A percentile compares a stretch with the other conserved stretches of the same genome.
Conservation (phyloP, 2,888 invertebrate species). For the Ennomos quercinarius region DNA sequence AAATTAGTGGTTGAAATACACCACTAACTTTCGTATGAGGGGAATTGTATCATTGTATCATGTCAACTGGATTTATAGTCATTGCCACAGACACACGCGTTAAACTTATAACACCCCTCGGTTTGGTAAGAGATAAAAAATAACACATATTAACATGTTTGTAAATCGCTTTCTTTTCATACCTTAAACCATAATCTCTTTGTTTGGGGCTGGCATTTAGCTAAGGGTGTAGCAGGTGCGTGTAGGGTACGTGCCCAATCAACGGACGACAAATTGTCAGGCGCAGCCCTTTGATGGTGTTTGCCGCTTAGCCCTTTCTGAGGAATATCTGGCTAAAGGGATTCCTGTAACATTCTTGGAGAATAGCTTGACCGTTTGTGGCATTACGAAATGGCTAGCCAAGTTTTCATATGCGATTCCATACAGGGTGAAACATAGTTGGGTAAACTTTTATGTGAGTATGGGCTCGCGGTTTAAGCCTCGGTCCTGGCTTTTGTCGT, state of each 20-base stretch:
- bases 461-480: too few relatives aligned
- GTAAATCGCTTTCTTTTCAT: slow-evolving; percentile 6
- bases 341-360: slow-evolving; percentile 23
- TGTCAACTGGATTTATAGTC: too few relatives aligned
- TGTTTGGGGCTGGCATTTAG: slow-evolving; percentile 74
- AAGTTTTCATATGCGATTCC: slow-evolving; percentile 13
- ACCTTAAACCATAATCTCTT: slow-evolving; percentile 53
- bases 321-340: slow-evolving; percentile 45
- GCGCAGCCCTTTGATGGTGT: slow-evolving; percentile 73
- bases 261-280: slow-evolving; percentile 73
- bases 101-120: too few relatives aligned
- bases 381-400: slow-evolving; percentile 14
- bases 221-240: slow-evolving; percentile 73
- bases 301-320: slow-evolving; percentile 56
- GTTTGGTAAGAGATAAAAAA: background rate
- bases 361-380: slow-evolving; percentile 19
- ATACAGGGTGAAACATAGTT: background rate
- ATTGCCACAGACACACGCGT: too few relatives aligned
- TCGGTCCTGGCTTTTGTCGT: too few relatives aligned
- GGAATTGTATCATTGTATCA: too few relatives aligned
- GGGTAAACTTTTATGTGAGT: too few relatives aligned
- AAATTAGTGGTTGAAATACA: too few relatives aligned
- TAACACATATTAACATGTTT: background rate
- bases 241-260: slow-evolving; percentile 68
- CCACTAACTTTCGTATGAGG: too few relatives aligned